Conservation (phyloP, 2,797 vertebrate species). For the Chaenodraco wilsoni region DNA sequence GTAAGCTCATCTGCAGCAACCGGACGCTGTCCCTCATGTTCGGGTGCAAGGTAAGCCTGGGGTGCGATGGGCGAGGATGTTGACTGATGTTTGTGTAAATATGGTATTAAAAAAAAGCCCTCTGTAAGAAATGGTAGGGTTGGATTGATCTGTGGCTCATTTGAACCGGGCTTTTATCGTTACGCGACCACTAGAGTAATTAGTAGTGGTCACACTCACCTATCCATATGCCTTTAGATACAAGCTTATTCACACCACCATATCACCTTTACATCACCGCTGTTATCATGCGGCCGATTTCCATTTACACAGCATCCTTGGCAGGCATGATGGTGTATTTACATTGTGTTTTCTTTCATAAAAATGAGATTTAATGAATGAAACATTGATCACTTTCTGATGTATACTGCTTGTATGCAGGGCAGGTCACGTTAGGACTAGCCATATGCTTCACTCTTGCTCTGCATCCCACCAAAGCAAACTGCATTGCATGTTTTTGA, state of each 20-base stretch:
- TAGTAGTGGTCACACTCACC: conserved; percentile 39
- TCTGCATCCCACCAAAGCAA: conserved; percentile 44
- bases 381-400: conserved; percentile 8
- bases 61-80: neutral
- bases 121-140: neutral
- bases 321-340: conserved; percentile 21
- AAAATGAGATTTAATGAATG: conserved; percentile 26
- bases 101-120: conserved; percentile 11
- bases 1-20: conserved; percentile 89
- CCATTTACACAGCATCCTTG: conserved; percentile 33
- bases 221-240: conserved; percentile 40
- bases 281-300: conserved; percentile 33
- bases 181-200: conserved; percentile 22
- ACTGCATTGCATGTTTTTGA: conserved; percentile 55
- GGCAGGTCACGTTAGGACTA: conserved; percentile 15
- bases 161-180: conserved; percentile 15
- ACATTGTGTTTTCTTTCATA: neutral
- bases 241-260: conserved; percentile 27
- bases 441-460: conserved; percentile 1
- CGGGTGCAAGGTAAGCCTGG: conserved; percentile 82
- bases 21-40: conserved; percentile 89
- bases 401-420: neutral
- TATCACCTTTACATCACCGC: conserved; percentile 16
- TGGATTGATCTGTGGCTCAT: conserved; percentile 12
- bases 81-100: neutral